Evolutionary conservation across 1,140 invertebrate species (phyloP).

Genomic region (Scaptodrosophila lebanonensis): DNA sequence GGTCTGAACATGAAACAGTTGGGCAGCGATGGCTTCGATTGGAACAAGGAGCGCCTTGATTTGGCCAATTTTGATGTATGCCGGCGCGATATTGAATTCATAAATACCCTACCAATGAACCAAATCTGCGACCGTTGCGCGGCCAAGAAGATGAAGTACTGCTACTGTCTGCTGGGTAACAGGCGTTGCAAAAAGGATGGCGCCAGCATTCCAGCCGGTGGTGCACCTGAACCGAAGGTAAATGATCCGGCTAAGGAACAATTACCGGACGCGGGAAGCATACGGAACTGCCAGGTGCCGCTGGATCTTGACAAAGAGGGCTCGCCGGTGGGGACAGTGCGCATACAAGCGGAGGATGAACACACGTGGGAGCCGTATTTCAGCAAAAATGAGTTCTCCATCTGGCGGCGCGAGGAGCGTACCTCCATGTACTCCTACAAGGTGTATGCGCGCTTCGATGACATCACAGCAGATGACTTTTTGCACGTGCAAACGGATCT

Average conservation of each 20-base stretch:
- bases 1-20: slow-evolving; percentile 49
- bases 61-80: slow-evolving; percentile 63
- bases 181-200: slow-evolving; percentile 80
- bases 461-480: slow-evolving; percentile 88
- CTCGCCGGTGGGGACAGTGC: slow-evolving; percentile 64
- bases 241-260: slow-evolving; percentile 59
- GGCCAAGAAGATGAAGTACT: slow-evolving; percentile 79
- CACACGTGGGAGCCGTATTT: slow-evolving; percentile 88
- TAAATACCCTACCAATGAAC: slow-evolving; percentile 54
- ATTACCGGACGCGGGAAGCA: slow-evolving; percentile 14
- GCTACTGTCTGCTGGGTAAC: slow-evolving; percentile 80
- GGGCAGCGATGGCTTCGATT: slow-evolving; percentile 56
- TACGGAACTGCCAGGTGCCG: slow-evolving; percentile 32
- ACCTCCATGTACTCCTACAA: slow-evolving; percentile 87
- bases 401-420: slow-evolving; percentile 87
- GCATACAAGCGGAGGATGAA: slow-evolving; percentile 72
- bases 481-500: slow-evolving; percentile 88
- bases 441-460: slow-evolving; percentile 88
- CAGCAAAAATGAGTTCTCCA: slow-evolving; percentile 86
- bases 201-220: slow-evolving; percentile 30
- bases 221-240: not conserved
- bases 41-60: slow-evolving; percentile 56
- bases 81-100: slow-evolving; percentile 58
- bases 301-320: slow-evolving; percentile 27
- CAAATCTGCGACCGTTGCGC: slow-evolving; percentile 78